These are phyloP conservation scores for Agelastica alni DNA, from an alignment of 2,888 invertebrate genomes.

Conservation along the genomic window DNA sequence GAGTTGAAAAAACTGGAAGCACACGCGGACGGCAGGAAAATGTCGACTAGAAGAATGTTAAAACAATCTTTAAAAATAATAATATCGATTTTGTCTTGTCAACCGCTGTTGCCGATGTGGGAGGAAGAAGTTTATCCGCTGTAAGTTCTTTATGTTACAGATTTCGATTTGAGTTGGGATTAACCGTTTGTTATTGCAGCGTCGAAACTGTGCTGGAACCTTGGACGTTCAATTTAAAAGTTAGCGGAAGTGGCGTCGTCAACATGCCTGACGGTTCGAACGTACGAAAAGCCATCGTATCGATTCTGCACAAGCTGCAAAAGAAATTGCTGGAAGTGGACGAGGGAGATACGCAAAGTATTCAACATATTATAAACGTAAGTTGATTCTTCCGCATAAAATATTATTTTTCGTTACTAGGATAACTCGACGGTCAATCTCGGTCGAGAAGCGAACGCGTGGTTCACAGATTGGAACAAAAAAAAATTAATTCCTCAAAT, in stretches of 20 bases:
- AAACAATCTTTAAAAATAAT: slow-evolving; percentile 71
- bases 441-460: no score
- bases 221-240: slow-evolving; percentile 59
- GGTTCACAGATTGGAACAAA: no score
- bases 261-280: slow-evolving; percentile 71
- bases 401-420: background rate
- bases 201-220: slow-evolving; percentile 63
- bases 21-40: slow-evolving; percentile 60
- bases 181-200: slow-evolving; percentile 51
- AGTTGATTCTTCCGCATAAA: slow-evolving; percentile 38
- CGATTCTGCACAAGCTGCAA: slow-evolving; percentile 66
- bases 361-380: slow-evolving; percentile 57
- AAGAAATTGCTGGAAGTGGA: slow-evolving; percentile 66
- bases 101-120: slow-evolving; percentile 71
- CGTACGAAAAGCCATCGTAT: slow-evolving; percentile 66
- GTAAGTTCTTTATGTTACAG: slow-evolving; percentile 58
- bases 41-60: slow-evolving; percentile 68
- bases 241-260: slow-evolving; percentile 52
- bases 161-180: slow-evolving; percentile 11
- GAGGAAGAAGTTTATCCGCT: slow-evolving; percentile 63
- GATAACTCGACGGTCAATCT: background rate
- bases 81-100: slow-evolving; percentile 67
- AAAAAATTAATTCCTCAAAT: no score
- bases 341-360: slow-evolving; percentile 80
- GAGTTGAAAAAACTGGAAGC: slow-evolving; percentile 65